phyloP scores from a whole-genome alignment of 2,113 vertebrate genomes.

The Equus quagga region DNA sequence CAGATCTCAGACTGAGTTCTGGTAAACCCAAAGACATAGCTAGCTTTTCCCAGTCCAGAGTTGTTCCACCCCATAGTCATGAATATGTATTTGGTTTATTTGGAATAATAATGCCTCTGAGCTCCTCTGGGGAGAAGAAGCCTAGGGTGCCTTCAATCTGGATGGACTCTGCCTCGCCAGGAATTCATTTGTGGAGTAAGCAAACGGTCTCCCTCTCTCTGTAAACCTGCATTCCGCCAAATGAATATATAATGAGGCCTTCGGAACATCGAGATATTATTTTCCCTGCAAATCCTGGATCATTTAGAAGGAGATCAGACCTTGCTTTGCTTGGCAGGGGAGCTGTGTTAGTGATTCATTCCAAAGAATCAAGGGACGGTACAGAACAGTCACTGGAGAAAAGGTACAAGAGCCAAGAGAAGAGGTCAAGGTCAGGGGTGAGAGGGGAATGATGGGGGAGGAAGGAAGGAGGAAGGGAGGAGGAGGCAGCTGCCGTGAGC shows the following conservation, averaged over 20 bases:
- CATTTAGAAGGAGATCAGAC: conserved; percentile 85
- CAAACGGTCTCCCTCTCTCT: conserved; percentile 60
- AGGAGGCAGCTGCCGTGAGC: neutral
- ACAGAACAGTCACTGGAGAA: conserved; percentile 72
- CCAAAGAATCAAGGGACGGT: conserved; percentile 77
- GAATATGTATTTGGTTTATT: neutral
- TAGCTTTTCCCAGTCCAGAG: neutral
- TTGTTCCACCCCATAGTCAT: neutral
- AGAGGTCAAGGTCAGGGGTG: conserved; percentile 67
- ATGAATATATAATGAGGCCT: conserved; percentile 83
- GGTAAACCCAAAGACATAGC: neutral
- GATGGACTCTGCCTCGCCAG: conserved; percentile 66
- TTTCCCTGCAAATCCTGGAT: conserved; percentile 83
- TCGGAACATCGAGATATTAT: conserved; percentile 82
- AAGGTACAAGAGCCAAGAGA: conserved; percentile 71
- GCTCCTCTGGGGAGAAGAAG: conserved; percentile 22
- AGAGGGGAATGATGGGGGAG: neutral
- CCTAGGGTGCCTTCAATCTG: conserved; percentile 64
- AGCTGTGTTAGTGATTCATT: conserved; percentile 83
- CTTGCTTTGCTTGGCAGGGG: conserved; percentile 81
- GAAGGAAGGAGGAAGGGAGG: neutral
- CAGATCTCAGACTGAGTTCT: neutral
- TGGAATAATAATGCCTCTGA: neutral
- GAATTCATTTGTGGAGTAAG: conserved; percentile 81
- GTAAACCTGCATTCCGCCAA: conserved; percentile 77